Evolutionary conservation across 1,140 invertebrate species (phyloP).

Genomic region (Diprion similis): DNA sequence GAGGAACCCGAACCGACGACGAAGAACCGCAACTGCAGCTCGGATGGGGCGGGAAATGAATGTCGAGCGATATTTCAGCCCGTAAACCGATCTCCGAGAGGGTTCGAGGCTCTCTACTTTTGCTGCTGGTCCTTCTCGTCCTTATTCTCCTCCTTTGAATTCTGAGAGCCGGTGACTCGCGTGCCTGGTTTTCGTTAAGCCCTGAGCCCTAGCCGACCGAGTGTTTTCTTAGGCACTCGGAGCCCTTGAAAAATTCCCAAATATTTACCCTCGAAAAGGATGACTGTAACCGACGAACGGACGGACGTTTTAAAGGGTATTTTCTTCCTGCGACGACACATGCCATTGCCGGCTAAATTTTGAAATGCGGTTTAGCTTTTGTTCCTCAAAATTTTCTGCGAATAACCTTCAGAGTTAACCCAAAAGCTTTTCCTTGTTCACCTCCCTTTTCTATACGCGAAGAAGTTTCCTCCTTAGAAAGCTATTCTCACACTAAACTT

Average conservation of each 20-base stretch:
- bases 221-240: constrained; percentile 57
- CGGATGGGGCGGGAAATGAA: no score
- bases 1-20: not conserved
- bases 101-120: no score
- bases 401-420: constrained; percentile 18
- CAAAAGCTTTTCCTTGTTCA: constrained; percentile 50
- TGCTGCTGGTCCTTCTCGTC: no score
- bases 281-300: constrained; percentile 28
- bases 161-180: not conserved
- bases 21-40: no score
- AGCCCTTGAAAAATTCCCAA: constrained; percentile 55
- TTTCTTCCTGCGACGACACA: not conserved
- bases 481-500: constrained; percentile 40
- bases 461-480: constrained; percentile 38
- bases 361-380: no score
- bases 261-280: constrained; percentile 54
- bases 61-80: no score
- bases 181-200: not conserved
- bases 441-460: constrained; percentile 14
- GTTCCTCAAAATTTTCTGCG: no score
- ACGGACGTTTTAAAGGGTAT: constrained; percentile 3
- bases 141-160: not conserved
- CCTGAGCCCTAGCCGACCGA: constrained; percentile 33
- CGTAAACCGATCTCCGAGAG: no score
- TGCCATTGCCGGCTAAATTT: no score